Percentiles rank a stretch among this genome's conserved stretches.
phyloP scores from a whole-genome alignment of 2,888 invertebrate species.

The Synergus itoensis region DNA sequence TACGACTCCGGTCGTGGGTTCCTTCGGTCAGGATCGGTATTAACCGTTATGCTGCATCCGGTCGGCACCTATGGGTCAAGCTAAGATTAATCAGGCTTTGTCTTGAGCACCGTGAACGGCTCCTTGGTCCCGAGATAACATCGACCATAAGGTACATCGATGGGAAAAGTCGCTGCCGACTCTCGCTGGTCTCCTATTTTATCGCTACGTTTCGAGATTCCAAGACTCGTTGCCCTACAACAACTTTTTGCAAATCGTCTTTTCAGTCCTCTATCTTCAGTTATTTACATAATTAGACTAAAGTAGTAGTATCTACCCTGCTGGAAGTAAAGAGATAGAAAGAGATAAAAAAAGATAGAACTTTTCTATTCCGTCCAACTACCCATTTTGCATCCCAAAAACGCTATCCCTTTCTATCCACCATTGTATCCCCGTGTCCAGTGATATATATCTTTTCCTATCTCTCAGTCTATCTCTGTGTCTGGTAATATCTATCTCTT shows the following conservation, averaged over 20 bases:
- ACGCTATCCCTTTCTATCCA: too few species aligned
- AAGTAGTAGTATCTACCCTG: too few species aligned
- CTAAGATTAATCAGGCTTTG: conserved; percentile 50
- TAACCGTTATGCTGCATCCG: conserved; percentile 41
- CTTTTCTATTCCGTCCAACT: too few species aligned
- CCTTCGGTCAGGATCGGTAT: conserved; percentile 39
- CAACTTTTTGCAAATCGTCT: background rate
- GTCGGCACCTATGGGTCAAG: conserved; percentile 42
- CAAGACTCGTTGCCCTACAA: conserved; percentile 29
- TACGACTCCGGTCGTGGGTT: conserved; percentile 32
- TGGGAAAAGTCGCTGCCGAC: conserved; percentile 39
- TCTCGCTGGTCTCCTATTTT: conserved; percentile 37
- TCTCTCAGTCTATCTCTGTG: too few species aligned
- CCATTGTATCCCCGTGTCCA: too few species aligned
- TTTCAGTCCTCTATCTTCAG: too few species aligned
- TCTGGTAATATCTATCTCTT: too few species aligned
- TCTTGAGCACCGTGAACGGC: conserved; percentile 41
- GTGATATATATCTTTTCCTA: too few species aligned
- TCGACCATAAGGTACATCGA: conserved; percentile 45
- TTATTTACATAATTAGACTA: too few species aligned
- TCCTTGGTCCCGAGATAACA: conserved; percentile 48
- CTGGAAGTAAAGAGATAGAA: too few species aligned
- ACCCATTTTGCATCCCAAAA: too few species aligned
- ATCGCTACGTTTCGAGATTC: conserved; percentile 40
- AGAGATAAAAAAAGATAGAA: too few species aligned